Conservation (phyloP, 2,888 invertebrate genomes). For the Ophion obscuratus region DNA sequence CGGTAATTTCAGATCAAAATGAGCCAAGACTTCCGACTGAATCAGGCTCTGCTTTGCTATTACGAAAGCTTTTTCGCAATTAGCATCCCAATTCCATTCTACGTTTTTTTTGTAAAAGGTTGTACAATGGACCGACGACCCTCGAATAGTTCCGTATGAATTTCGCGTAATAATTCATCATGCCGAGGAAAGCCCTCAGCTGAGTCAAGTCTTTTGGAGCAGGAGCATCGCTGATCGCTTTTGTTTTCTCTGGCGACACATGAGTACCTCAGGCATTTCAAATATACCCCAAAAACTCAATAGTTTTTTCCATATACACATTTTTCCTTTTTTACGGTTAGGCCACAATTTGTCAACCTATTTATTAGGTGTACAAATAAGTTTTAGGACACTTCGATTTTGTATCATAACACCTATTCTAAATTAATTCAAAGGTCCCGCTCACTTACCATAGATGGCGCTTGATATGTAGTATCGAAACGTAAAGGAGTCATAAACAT, state of each 20-base stretch:
- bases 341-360: slow-evolving; percentile 28
- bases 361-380: too few relatives aligned
- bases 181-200: slow-evolving; percentile 49
- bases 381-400: too few relatives aligned
- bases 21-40: slow-evolving; percentile 56
- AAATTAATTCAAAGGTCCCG: too few relatives aligned
- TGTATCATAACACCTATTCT: too few relatives aligned
- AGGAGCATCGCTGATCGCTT: slow-evolving; percentile 43
- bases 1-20: slow-evolving; percentile 66
- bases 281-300: slow-evolving; percentile 61
- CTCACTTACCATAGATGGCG: too few relatives aligned
- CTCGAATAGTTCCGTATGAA: slow-evolving; percentile 50
- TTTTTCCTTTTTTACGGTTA: slow-evolving; percentile 71
- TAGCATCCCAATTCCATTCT: slow-evolving; percentile 34
- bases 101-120: slow-evolving; percentile 33
- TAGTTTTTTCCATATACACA: slow-evolving; percentile 65
- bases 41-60: slow-evolving; percentile 31
- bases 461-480: too few relatives aligned
- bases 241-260: slow-evolving; percentile 20
- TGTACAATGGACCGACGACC: slow-evolving; percentile 45
- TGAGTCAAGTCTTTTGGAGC: slow-evolving; percentile 31
- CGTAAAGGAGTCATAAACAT: too few relatives aligned
- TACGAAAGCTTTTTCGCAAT: not conserved
- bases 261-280: slow-evolving; percentile 42
- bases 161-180: slow-evolving; percentile 60